Conservation (phyloP, 2,113 vertebrate genomes). For the Nibea coibor region DNA sequence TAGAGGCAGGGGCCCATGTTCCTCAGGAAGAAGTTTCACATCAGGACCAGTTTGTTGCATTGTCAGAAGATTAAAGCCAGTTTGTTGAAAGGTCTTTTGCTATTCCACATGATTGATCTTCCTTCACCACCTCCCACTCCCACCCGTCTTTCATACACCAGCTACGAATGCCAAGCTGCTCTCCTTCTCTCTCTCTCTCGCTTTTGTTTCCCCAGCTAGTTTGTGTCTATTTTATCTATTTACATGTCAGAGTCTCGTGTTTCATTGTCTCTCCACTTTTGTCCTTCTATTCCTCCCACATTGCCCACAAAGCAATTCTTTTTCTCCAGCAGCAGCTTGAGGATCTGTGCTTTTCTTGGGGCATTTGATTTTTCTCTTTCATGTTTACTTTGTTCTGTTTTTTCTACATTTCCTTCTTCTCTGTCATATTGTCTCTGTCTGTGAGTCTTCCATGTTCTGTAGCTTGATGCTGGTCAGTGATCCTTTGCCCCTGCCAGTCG, state of each 20-base stretch:
- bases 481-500: constrained; percentile 32
- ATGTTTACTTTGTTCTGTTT: constrained; percentile 22
- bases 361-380: not conserved
- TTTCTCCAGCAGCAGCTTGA: not conserved
- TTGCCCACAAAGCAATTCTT: not conserved
- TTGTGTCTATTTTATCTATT: constrained; percentile 40
- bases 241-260: constrained; percentile 23
- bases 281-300: constrained; percentile 26
- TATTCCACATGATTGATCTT: constrained; percentile 78
- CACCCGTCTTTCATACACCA: constrained; percentile 59
- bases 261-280: constrained; percentile 35
- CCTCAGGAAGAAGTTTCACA: constrained; percentile 68
- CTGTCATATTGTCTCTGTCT: constrained; percentile 26
- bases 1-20: constrained; percentile 67
- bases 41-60: constrained; percentile 80
- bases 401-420: not conserved
- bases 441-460: constrained; percentile 4
- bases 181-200: constrained; percentile 16
- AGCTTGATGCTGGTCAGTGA: constrained; percentile 26
- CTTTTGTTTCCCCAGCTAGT: constrained; percentile 25
- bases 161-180: constrained; percentile 47
- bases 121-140: constrained; percentile 5
- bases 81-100: constrained; percentile 78
- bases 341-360: constrained; percentile 12
- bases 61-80: constrained; percentile 81